Conservation (phyloP, 2,113 vertebrate species). For the Electrona antarctica region DNA sequence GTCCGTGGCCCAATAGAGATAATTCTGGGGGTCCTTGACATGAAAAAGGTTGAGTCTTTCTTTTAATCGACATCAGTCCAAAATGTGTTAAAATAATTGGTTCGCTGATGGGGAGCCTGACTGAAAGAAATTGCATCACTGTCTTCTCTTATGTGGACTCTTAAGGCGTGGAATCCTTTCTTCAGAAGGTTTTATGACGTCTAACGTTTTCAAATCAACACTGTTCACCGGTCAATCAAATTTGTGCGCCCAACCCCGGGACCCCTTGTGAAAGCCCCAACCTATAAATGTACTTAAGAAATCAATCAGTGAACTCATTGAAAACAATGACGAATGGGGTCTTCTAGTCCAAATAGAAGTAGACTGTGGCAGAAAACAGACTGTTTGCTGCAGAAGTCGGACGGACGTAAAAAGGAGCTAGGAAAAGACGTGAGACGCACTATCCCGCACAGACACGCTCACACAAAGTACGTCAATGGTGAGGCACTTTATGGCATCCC, state of each 20-base stretch:
- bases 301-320: neutral
- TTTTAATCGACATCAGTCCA: no score
- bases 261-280: neutral
- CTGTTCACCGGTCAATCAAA: constrained; percentile 63
- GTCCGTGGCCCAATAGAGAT: no score
- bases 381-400: neutral
- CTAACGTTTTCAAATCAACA: no score
- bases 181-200: no score
- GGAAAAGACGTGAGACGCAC: constrained; percentile 14
- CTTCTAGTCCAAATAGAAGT: neutral
- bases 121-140: no score
- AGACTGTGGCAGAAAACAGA: neutral
- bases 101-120: no score
- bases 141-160: no score
- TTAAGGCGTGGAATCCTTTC: no score
- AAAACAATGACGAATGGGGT: neutral
- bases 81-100: no score
- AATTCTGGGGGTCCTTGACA: no score
- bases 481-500: constrained; percentile 30
- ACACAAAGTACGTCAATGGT: constrained; percentile 34
- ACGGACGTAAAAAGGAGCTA: neutral
- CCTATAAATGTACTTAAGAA: neutral
- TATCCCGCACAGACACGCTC: neutral
- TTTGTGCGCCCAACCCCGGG: constrained; percentile 15
- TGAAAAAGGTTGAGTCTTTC: no score